These are phyloP conservation scores for Holcopasites calliopsidis DNA, from an alignment of 1,140 invertebrate species.

Conservation along the genomic window DNA sequence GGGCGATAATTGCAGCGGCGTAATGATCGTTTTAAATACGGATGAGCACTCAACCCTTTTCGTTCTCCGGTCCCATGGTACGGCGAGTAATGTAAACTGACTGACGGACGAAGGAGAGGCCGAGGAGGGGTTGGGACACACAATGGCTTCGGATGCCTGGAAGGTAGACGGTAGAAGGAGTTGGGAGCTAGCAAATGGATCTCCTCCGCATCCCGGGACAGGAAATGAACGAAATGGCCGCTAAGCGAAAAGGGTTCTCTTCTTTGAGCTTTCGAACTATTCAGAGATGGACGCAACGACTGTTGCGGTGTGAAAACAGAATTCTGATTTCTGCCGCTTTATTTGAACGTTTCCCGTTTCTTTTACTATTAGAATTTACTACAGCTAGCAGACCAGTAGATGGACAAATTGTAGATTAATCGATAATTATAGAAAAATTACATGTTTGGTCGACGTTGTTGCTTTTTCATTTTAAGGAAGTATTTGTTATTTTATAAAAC, in stretches of 20 bases:
- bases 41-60: conserved; percentile 45
- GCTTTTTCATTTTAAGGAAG: too few relatives aligned
- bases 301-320: conserved; percentile 42
- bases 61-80: conserved; percentile 16
- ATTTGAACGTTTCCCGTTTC: neutral
- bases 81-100: conserved; percentile 72
- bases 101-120: conserved; percentile 65
- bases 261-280: conserved; percentile 70
- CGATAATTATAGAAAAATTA: too few relatives aligned
- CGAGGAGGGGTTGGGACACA: conserved; percentile 60
- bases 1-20: conserved; percentile 70
- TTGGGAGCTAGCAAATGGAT: conserved; percentile 73
- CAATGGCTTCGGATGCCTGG: conserved; percentile 72
- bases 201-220: conserved; percentile 68
- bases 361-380: too few relatives aligned
- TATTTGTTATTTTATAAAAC: too few relatives aligned
- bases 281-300: conserved; percentile 49
- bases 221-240: conserved; percentile 80
- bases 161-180: conserved; percentile 66
- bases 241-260: conserved; percentile 76
- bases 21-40: conserved; percentile 72
- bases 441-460: too few relatives aligned
- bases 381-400: too few relatives aligned
- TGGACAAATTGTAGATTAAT: too few relatives aligned
- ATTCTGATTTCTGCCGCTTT: conserved; percentile 27